Conservation (phyloP, 1,140 invertebrate species). For the Ephestia elutella region DNA sequence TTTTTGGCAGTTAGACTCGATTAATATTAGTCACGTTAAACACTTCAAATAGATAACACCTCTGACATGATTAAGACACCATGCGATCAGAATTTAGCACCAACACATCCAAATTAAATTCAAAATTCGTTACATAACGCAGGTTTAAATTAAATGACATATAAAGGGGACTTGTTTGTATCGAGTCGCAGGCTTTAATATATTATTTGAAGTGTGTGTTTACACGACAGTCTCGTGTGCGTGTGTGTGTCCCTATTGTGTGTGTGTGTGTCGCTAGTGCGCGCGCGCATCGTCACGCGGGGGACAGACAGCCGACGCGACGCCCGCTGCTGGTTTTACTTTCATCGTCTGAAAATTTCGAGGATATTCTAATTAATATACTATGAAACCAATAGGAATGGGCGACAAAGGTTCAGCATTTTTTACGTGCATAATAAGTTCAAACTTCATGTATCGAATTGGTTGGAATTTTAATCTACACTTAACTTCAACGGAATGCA, state of each 20-base stretch:
- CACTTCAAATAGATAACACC: background rate
- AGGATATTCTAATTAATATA: background rate
- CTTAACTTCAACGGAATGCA: too few species aligned
- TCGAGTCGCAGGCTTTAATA: too few species aligned
- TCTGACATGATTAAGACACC: background rate
- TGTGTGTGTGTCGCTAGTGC: slow-evolving; percentile 33
- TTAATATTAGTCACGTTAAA: slow-evolving; percentile 11
- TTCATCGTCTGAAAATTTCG: slow-evolving; percentile 53
- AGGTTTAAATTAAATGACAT: background rate
- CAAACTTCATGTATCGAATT: too few species aligned
- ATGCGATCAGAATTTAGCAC: slow-evolving; percentile 5
- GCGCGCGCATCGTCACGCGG: slow-evolving; percentile 60
- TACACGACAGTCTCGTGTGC: background rate
- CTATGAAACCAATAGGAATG: background rate
- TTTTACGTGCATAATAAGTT: too few species aligned
- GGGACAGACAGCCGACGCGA: slow-evolving; percentile 69
- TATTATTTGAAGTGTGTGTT: background rate
- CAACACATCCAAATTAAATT: slow-evolving; percentile 5
- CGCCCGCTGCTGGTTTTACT: slow-evolving; percentile 60
- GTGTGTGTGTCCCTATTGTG: background rate
- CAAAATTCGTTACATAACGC: background rate
- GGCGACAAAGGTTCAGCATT: too few species aligned
- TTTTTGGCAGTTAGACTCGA: slow-evolving; percentile 50
- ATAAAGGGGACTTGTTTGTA: too few species aligned
- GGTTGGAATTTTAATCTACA: too few species aligned